Percentiles rank a stretch among this genome's conserved stretches.
Evolutionary conservation across 1,140 invertebrate genomes (phyloP).

Genomic region (Linepithema humile): DNA sequence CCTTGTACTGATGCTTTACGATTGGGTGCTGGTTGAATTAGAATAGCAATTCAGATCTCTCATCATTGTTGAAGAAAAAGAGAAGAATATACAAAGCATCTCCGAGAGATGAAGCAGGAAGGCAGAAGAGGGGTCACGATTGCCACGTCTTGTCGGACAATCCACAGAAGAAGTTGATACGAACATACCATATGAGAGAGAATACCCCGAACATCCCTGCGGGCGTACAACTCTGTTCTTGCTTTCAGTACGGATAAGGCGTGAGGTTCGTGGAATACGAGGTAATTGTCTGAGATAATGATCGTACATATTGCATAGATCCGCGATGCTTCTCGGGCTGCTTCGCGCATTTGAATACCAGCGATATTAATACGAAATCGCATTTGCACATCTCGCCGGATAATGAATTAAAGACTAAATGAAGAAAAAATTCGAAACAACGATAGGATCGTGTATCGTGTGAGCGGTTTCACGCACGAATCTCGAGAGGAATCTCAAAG

Average conservation of each 20-base stretch:
- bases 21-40: constrained; percentile 55
- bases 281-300: constrained; percentile 74
- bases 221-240: constrained; percentile 65
- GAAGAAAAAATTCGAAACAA: not conserved
- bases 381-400: constrained; percentile 40
- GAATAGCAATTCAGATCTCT: constrained; percentile 59
- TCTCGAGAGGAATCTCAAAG: constrained; percentile 15
- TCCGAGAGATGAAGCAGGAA: constrained; percentile 22
- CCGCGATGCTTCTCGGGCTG: constrained; percentile 37
- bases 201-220: constrained; percentile 16
- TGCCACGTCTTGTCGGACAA: constrained; percentile 53
- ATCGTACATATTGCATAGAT: constrained; percentile 58
- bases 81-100: constrained; percentile 32
- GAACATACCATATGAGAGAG: constrained; percentile 42
- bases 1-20: constrained; percentile 29
- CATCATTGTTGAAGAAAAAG: constrained; percentile 37
- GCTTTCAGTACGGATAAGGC: constrained; percentile 70
- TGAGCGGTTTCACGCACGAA: constrained; percentile 22
- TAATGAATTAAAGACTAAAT: constrained; percentile 40
- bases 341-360: constrained; percentile 11
- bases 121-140: constrained; percentile 28
- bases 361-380: constrained; percentile 41
- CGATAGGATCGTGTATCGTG: constrained; percentile 11
- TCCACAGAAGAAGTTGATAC: constrained; percentile 38
- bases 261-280: constrained; percentile 73